These are phyloP conservation scores for Bilobella aurantiaca DNA, from an alignment of 1,140 invertebrate species.

Conservation along the genomic window DNA sequence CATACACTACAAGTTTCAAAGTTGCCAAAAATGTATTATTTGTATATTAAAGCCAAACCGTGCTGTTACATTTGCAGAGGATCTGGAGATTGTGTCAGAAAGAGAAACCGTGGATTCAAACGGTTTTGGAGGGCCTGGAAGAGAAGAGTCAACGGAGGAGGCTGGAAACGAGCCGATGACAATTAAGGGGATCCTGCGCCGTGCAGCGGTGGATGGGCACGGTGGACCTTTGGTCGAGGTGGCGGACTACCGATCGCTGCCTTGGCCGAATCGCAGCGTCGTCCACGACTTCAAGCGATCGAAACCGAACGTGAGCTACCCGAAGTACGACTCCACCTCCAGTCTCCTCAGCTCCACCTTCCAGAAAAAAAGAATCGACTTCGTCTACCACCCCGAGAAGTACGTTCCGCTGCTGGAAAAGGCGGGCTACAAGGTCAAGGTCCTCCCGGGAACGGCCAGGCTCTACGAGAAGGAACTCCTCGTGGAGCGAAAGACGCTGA, in stretches of 20 bases:
- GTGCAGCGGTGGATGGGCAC: not conserved
- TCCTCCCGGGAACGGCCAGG: conserved; percentile 18
- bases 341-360: not conserved
- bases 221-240: not conserved
- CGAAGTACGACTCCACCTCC: not conserved
- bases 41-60: not conserved
- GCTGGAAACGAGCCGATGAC: not conserved
- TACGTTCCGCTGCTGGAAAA: conserved; percentile 13
- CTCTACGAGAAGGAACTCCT: not conserved
- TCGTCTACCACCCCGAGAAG: conserved; percentile 20
- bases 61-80: not conserved
- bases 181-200: not conserved
- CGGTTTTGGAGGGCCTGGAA: too few relatives aligned
- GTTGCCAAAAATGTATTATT: too few relatives aligned
- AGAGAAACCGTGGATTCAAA: too few relatives aligned
- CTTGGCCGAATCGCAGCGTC: conserved; percentile 11
- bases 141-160: not conserved
- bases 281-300: conserved; percentile 6
- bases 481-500: not conserved
- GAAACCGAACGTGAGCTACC: conserved; percentile 12
- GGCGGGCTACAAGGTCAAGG: conserved; percentile 20
- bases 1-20: too few relatives aligned
- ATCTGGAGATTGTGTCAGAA: too few relatives aligned
- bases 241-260: conserved; percentile 8
- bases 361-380: conserved; percentile 17